Evolutionary conservation across 1,140 invertebrate species (phyloP).

Genomic region (Pseudomyrmex dendroicus): DNA sequence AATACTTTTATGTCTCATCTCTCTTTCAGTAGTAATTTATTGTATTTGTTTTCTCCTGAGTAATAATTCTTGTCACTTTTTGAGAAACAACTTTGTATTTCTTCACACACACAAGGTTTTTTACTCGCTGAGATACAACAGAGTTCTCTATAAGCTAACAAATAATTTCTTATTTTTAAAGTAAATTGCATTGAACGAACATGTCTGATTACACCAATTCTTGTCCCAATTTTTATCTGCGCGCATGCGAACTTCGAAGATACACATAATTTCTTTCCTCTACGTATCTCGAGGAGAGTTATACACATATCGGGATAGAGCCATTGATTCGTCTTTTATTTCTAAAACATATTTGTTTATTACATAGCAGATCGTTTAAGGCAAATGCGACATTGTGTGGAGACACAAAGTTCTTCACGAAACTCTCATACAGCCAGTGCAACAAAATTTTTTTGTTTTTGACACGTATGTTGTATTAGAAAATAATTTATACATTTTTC

Average conservation of each 20-base stretch:
- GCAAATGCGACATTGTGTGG: constrained; percentile 69
- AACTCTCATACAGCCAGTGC: constrained; percentile 26
- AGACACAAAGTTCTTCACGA: constrained; percentile 54
- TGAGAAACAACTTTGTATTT: not conserved
- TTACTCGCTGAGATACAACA: not conserved
- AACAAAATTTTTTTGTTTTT: constrained; percentile 40
- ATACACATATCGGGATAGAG: constrained; percentile 4
- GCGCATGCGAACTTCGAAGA: not conserved
- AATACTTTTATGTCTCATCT: constrained; percentile 6
- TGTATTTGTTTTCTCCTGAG: not conserved
- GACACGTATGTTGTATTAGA: constrained; percentile 24
- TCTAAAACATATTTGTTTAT: constrained; percentile 76
- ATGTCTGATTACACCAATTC: not conserved
- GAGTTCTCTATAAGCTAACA: not conserved
- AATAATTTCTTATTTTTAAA: not conserved
- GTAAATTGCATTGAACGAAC: not conserved
- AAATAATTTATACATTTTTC: constrained; percentile 58
- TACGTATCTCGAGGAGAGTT: not conserved
- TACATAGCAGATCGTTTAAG: constrained; percentile 75
- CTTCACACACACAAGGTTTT: not conserved
- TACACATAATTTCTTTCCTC: not conserved
- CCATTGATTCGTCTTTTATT: constrained; percentile 57
- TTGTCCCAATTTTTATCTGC: not conserved
- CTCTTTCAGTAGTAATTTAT: not conserved
- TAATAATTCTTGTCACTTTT: constrained; percentile 16